Percentiles rank a stretch among this genome's conserved stretches.
Evolutionary conservation across 2,113 vertebrate species (phyloP).

Genomic region (Ptychochromis oligacanthus): DNA sequence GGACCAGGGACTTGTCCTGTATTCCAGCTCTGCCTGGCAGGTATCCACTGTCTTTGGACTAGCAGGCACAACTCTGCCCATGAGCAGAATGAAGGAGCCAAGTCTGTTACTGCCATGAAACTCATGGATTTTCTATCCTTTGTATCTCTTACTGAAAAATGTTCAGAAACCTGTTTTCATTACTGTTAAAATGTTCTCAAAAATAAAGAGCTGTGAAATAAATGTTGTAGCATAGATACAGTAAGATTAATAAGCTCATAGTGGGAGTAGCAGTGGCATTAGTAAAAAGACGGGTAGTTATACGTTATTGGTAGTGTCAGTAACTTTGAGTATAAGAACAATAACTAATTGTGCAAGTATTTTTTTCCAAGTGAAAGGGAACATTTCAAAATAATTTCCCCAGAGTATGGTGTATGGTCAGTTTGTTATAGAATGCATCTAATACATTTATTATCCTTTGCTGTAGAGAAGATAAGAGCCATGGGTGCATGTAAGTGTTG

Average conservation of each 20-base stretch:
- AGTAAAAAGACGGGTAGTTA: accelerated
- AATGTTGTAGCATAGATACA: background rate
- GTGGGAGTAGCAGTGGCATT: accelerated
- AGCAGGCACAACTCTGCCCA: background rate
- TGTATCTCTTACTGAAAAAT: background rate
- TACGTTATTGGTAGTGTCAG: background rate
- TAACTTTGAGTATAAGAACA: background rate
- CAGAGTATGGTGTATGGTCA: background rate
- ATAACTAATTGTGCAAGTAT: too few relatives aligned
- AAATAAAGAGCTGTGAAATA: background rate
- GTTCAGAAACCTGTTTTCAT: background rate
- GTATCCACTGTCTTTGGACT: slow-evolving; percentile 14
- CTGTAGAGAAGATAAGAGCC: background rate
- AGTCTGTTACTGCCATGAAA: background rate
- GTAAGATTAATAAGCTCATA: accelerated
- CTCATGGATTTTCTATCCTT: background rate
- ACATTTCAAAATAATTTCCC: background rate
- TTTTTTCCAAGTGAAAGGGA: background rate
- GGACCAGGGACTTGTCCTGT: slow-evolving; percentile 21
- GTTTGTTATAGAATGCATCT: background rate
- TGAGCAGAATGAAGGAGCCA: background rate
- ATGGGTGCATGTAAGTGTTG: background rate
- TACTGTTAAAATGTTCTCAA: background rate
- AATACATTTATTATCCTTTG: background rate
- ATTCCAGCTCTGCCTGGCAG: slow-evolving; percentile 34